Evolutionary conservation across 2,888 invertebrate genomes (phyloP), one percentile per base, ranked within the genome.

Genomic region (Congeria kusceri): DNA sequence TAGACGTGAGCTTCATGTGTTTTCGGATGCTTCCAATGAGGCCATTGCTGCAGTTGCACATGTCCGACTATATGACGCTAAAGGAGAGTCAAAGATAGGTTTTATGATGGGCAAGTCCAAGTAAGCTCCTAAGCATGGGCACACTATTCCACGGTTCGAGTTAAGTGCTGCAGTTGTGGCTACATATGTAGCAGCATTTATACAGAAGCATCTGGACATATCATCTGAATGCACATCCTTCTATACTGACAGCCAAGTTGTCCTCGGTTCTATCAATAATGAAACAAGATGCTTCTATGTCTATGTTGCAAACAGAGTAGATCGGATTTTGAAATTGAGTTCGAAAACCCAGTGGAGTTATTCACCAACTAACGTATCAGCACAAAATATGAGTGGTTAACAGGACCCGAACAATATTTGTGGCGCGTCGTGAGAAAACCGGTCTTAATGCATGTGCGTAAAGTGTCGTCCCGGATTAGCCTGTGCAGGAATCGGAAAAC

Each of bases 91-190:
- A 1, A 23, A 18, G 11, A 32, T 74, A 25, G 68, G 83, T 9
- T 84, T 85, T 65, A 44, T 84, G 0, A 27, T 82, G 23, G 86
- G 86, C 7, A 87, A 87, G 57, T 65, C 83, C 5, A 87, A 76
- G 29, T 57, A 84, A 9, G 81, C 85, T 18, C 86, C 85, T 15
- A 9, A 49, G 0, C 62, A 46, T n/a, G 64, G 84, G 23, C 76
- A 78, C 47, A 84, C 86, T 1, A 80, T 87, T 13, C 84, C 86
- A 0, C 64, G 85, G n/a, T 67, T 87, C 7, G 84, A 87, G 64
- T 66, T 83, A 1, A 83, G 83, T 62, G 85, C 83, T 28, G 78
- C 85, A 18, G 84, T 84, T 2, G 47, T 84, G 7, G 83, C 82
- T 9, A 65, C 65, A 25, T 72, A 78, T 20, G 59, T 75, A n/a